These are phyloP conservation scores for Pachyuromys duprasi DNA, from an alignment of 2,797 vertebrate species.

Conservation along the genomic window DNA sequence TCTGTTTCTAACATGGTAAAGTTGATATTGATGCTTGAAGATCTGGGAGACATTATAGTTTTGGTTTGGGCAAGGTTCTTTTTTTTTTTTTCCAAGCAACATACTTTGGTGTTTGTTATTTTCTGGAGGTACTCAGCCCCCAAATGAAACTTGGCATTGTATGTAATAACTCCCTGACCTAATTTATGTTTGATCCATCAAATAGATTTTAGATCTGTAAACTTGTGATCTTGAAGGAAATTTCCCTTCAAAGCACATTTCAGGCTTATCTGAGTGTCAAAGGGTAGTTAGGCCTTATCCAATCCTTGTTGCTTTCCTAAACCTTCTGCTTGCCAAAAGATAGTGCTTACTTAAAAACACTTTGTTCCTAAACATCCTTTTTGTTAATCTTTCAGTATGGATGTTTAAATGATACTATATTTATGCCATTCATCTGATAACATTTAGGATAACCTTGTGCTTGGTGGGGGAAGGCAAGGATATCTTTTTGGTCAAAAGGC, in stretches of 20 bases:
- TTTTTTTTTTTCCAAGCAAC: background rate
- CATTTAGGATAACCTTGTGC: background rate
- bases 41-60: background rate
- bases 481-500: background rate
- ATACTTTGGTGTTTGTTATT: conserved; percentile 54
- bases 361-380: background rate
- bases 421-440: background rate
- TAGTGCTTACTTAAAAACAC: conserved; percentile 17
- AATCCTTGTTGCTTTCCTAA: background rate
- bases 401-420: background rate
- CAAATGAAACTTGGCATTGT: background rate
- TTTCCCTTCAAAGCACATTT: conserved; percentile 41
- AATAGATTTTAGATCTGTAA: conserved; percentile 34
- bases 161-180: background rate
- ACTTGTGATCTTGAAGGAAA: background rate
- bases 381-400: background rate
- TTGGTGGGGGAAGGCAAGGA: background rate
- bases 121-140: background rate
- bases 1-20: background rate
- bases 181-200: background rate
- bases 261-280: conserved; percentile 10
- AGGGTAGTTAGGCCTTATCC: conserved; percentile 32
- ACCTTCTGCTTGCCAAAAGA: background rate
- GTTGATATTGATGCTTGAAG: background rate
- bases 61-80: background rate